These are phyloP conservation scores for Sycophaga agraensis DNA, from an alignment of 1,140 invertebrate species.

Conservation along the genomic window DNA sequence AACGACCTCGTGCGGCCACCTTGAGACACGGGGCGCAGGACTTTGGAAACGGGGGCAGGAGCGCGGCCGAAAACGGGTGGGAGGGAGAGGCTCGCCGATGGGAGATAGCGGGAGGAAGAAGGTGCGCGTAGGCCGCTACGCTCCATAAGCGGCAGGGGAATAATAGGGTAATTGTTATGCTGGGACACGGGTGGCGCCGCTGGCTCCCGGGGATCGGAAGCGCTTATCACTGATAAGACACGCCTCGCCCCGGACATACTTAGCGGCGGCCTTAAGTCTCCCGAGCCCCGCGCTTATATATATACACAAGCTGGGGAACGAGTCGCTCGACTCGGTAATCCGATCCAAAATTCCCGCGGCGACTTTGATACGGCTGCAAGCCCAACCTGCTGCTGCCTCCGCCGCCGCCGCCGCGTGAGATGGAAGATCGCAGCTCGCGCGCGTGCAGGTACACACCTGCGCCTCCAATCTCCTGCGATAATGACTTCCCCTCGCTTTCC, in stretches of 20 bases:
- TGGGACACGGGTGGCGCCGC: slow-evolving; percentile 38
- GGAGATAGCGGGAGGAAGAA: slow-evolving; percentile 29
- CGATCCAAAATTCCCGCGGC: background rate
- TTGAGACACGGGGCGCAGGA: too few species aligned
- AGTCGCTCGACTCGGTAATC: background rate
- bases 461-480: too few species aligned
- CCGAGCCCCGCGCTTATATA: background rate
- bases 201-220: slow-evolving; percentile 39
- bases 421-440: too few species aligned
- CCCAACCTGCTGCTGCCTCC: too few species aligned
- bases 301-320: background rate
- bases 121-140: slow-evolving; percentile 27
- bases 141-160: slow-evolving; percentile 24
- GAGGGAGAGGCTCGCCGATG: background rate
- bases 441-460: too few species aligned
- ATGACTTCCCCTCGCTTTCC: too few species aligned
- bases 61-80: background rate
- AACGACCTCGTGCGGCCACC: too few species aligned
- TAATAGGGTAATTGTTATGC: slow-evolving; percentile 54
- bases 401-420: too few species aligned
- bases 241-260: slow-evolving; percentile 39
- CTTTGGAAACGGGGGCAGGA: too few species aligned
- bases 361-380: background rate
- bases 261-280: slow-evolving; percentile 46
- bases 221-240: slow-evolving; percentile 49